These are phyloP conservation scores for Pavo muticus DNA, from an alignment of 2,113 vertebrate genomes.

Conservation along the genomic window DNA sequence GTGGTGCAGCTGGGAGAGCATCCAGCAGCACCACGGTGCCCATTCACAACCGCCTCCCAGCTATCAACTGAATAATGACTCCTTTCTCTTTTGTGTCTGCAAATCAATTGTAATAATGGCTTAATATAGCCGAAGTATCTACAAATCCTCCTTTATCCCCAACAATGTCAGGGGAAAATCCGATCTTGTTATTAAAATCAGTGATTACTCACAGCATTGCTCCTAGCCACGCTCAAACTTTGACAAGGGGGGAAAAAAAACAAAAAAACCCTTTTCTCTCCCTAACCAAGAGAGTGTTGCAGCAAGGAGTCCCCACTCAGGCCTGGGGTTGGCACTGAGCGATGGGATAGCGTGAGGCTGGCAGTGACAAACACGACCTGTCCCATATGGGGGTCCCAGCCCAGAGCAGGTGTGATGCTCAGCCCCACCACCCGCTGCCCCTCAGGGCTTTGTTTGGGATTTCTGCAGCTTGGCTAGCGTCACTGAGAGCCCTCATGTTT, in stretches of 20 bases:
- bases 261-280: neutral
- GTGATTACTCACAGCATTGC: conserved; percentile 44
- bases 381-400: neutral
- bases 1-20: neutral
- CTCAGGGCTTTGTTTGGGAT: neutral
- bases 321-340: neutral
- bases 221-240: conserved; percentile 25
- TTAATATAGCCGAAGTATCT: conserved; percentile 61
- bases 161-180: conserved; percentile 46
- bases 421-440: neutral
- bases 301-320: neutral
- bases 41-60: neutral
- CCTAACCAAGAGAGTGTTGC: neutral
- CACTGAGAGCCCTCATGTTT: neutral
- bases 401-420: neutral
- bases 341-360: neutral
- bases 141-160: conserved; percentile 68
- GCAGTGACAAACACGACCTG: neutral
- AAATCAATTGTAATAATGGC: conserved; percentile 69
- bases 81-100: conserved; percentile 28
- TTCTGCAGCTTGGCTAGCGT: neutral
- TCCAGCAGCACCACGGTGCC: neutral
- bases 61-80: conserved; percentile 24
- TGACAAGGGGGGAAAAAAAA: neutral
- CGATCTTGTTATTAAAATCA: conserved; percentile 55